Conservation (phyloP, 2,797 vertebrate species). For the Phyllotis vaccarum region DNA sequence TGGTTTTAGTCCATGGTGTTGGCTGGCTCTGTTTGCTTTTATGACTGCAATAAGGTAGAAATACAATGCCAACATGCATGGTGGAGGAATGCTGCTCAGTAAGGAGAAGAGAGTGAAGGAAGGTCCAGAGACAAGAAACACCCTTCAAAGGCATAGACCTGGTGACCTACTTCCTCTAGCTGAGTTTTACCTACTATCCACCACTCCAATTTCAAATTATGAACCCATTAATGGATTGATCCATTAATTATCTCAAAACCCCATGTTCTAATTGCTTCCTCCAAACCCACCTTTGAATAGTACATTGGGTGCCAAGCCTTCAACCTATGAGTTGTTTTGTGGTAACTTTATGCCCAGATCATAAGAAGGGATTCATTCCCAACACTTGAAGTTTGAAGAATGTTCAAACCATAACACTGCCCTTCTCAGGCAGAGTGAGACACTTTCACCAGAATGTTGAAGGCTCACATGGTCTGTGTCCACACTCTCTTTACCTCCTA, state of each 20-base stretch:
- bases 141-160: neutral
- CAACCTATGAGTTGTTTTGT: neutral
- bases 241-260: neutral
- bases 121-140: neutral
- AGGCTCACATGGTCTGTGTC: neutral
- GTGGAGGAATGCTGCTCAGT: neutral
- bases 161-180: neutral
- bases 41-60: neutral
- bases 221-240: neutral
- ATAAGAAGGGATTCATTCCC: neutral
- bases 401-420: neutral
- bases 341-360: neutral
- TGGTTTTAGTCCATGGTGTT: neutral
- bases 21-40: neutral
- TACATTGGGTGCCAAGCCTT: neutral
- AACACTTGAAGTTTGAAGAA: neutral
- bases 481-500: neutral
- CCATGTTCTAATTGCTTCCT: neutral
- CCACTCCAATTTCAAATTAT: neutral
- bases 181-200: neutral
- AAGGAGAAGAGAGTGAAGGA: neutral
- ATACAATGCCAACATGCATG: neutral
- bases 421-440: neutral
- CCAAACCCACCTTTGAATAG: neutral
- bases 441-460: neutral